Evolutionary conservation across 30 jellyfish, hydroid and myxozoan genomes (phyloP).

Genomic region (Hydractinia symbiolongicarpus): DNA sequence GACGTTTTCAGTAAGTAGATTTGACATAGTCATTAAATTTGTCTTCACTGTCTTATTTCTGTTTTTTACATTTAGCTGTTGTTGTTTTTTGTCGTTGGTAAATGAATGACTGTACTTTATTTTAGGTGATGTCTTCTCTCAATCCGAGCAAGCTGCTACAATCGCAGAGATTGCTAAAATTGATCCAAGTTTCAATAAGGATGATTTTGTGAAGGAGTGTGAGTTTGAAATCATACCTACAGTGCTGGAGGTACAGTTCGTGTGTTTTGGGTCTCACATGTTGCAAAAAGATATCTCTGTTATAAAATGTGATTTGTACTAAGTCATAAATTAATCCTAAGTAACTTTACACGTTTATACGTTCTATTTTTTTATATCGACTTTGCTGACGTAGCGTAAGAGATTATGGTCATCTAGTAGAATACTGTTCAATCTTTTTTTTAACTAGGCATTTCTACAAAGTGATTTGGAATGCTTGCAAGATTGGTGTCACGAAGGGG

Average conservation of each 20-base stretch:
- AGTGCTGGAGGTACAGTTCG: slow-evolving; percentile 66
- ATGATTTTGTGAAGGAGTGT: slow-evolving; percentile 65
- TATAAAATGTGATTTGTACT: background rate
- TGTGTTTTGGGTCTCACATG: background rate
- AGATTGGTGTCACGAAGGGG: slow-evolving; percentile 99
- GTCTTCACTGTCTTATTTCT: background rate
- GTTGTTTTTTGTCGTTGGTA: background rate
- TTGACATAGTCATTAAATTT: background rate
- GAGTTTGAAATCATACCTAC: slow-evolving; percentile 92
- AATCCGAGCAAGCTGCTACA: slow-evolving; percentile 88
- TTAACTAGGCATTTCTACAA: slow-evolving; percentile 67
- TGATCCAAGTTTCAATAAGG: slow-evolving; percentile 84
- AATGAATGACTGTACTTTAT: background rate
- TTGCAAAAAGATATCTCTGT: no score
- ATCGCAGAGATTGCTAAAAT: slow-evolving; percentile 81
- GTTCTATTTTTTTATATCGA: background rate
- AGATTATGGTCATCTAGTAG: no score
- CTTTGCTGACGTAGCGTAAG: background rate
- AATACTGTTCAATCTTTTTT: background rate
- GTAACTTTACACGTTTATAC: background rate
- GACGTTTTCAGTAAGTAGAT: slow-evolving; percentile 85
- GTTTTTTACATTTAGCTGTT: background rate
- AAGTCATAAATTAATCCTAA: background rate
- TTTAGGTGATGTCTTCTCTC: slow-evolving; percentile 81
- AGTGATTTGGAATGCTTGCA: slow-evolving; percentile 79